Base-by-base conservation (phyloP, 2,113 vertebrate species). In the Misgurnus anguillicaudatus region DNA sequence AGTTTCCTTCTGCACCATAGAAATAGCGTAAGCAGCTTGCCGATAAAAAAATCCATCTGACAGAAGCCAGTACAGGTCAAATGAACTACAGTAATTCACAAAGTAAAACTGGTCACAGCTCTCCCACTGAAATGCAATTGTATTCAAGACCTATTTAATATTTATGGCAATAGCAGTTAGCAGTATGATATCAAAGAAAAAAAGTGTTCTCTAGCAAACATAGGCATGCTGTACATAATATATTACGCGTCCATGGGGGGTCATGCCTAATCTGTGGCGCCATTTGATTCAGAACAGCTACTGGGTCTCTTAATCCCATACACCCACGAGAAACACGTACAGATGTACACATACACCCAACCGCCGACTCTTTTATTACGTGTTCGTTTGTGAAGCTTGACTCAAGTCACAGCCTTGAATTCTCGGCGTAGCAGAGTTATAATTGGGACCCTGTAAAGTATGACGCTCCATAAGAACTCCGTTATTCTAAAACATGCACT, bases 361-460 rank as follows among this genome's bases (percentile, higher is more conserved):
- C 8, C n/a, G 17, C 7, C 11, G 31, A 21, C 55, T 39, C 47
- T 55, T 47, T 16, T 31, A 36, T 16, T n/a, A 14, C 13, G 14
- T 55, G 21, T 16, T 39, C 31, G 5, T 45, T 45, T 62, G 53
- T 57, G 24, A 5, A 58, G 24, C 24, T 38, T 61, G 45, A 36
- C 67, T 84, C 72, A 55, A 63, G 48, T 81, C 79, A 58, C 66
- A 47, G 57, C 42, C 58, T 75, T 19, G 66, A 42, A 81, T 81
- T 38, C 70, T 66, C 3, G n/a, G 13, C 45, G 36, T 19, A 24
- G 69, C 16, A 10, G 5, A 53, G 83, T 84, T 86, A 82, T 82
- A 82, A 78, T 77, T 77, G 82, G 80, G 17, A 31, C 65, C 42
- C 47, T 53, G 38, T 70, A 41, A 60, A 67, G 79, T 72, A 63